Evolutionary conservation across 1,140 invertebrate genomes (phyloP).

Genomic region (Catajapyx aquilonaris): DNA sequence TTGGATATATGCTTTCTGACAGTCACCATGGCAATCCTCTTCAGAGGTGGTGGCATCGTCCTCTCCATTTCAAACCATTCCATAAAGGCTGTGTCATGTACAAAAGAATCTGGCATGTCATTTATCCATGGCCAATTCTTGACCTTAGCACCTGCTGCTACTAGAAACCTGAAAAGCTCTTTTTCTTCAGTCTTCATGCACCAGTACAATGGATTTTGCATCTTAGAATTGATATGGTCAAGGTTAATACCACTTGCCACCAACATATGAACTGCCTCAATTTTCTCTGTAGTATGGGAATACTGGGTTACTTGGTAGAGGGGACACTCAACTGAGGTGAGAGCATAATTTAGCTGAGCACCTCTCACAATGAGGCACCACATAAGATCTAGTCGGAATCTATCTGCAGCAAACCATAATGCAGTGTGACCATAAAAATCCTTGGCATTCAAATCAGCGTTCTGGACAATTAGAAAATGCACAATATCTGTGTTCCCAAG

Average conservation of each 20-base stretch:
- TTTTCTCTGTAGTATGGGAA: not conserved
- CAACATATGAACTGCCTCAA: not conserved
- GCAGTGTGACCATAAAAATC: constrained; percentile 1
- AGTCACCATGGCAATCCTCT: not conserved
- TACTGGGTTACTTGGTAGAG: not conserved
- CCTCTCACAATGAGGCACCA: not conserved
- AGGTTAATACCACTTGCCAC: constrained; percentile 1
- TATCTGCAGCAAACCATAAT: not conserved
- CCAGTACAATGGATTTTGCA: not conserved
- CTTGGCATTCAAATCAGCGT: not conserved
- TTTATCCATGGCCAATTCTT: not conserved
- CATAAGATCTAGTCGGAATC: not conserved
- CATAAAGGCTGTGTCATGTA: not conserved
- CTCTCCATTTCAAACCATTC: not conserved
- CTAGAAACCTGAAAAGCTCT: not conserved
- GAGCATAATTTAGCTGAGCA: not conserved
- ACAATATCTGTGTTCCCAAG: not conserved
- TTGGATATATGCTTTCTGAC: not conserved
- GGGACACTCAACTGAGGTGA: not conserved
- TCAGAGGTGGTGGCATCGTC: not conserved
- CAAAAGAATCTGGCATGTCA: not conserved
- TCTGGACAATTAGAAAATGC: not conserved
- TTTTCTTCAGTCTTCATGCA: not conserved
- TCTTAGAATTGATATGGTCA: not conserved
- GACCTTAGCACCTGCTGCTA: not conserved